Evolutionary conservation across 2,888 invertebrate species (phyloP).

Genomic region (Ectobius pallidus): DNA sequence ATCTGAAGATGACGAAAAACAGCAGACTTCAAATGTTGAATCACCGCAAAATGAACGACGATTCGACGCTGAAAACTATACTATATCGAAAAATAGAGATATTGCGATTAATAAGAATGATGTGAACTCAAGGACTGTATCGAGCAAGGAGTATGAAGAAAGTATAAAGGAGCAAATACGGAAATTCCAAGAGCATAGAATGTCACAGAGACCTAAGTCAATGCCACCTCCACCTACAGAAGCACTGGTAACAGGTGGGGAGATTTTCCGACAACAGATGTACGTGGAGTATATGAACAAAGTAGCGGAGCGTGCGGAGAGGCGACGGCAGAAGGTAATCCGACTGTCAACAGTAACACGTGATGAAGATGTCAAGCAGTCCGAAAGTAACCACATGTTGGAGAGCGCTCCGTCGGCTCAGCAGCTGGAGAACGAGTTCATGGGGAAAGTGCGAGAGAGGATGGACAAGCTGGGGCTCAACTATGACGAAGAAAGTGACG

Average conservation of each 20-base stretch:
- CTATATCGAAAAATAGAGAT: slow-evolving; percentile 58
- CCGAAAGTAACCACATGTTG: background rate
- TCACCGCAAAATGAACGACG: slow-evolving; percentile 12
- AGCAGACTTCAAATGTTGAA: too few relatives aligned
- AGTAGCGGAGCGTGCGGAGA: slow-evolving; percentile 77
- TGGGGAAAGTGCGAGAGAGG: slow-evolving; percentile 74
- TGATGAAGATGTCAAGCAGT: background rate
- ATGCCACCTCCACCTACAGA: slow-evolving; percentile 50
- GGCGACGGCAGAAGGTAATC: slow-evolving; percentile 79
- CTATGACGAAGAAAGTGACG: slow-evolving; percentile 50
- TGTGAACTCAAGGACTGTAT: slow-evolving; percentile 44
- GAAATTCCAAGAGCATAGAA: slow-evolving; percentile 35
- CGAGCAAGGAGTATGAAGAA: background rate
- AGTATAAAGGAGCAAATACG: slow-evolving; percentile 43
- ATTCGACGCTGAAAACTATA: slow-evolving; percentile 54
- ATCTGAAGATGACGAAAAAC: too few relatives aligned
- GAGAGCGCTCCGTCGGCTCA: slow-evolving; percentile 55
- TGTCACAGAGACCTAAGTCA: slow-evolving; percentile 48
- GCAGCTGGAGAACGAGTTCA: slow-evolving; percentile 74
- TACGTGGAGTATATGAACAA: slow-evolving; percentile 82
- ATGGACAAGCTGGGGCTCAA: slow-evolving; percentile 71
- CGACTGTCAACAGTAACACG: slow-evolving; percentile 64
- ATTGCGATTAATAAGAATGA: slow-evolving; percentile 51
- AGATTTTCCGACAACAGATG: slow-evolving; percentile 79
- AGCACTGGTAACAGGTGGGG: slow-evolving; percentile 62